A percentile compares a stretch with the other conserved stretches of the same genome.
Conservation (phyloP, 37 sponge, comb jelly and placozoan species). For the Oscarella lobularis region DNA sequence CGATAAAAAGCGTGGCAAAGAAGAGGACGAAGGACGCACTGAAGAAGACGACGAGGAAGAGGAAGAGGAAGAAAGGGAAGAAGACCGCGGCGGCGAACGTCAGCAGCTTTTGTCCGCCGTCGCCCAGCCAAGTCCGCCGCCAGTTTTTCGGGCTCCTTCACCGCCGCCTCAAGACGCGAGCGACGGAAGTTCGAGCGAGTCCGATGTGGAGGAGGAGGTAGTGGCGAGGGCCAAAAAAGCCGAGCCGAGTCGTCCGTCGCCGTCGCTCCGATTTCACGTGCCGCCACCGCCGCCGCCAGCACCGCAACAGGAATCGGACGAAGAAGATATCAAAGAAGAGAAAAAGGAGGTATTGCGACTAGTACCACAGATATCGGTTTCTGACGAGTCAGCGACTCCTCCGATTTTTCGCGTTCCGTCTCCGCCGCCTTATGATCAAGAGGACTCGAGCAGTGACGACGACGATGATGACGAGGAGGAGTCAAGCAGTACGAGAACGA, state of each 20-base stretch:
- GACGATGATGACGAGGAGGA: no score
- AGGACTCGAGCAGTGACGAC: not conserved
- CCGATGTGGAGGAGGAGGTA: not conserved
- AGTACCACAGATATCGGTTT: no score
- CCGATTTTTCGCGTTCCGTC: constrained; percentile 32
- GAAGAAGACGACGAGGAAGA: not conserved
- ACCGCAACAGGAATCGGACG: no score
- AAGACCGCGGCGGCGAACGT: not conserved
- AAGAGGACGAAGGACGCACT: not conserved
- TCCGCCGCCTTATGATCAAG: constrained; percentile 17
- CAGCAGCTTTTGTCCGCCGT: not conserved
- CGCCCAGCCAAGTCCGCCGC: not conserved
- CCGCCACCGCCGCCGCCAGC: no score
- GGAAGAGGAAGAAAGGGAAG: not conserved
- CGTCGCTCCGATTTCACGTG: no score
- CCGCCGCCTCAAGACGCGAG: not conserved
- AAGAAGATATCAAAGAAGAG: no score
- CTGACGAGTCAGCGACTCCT: not conserved
- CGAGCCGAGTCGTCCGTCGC: no score
- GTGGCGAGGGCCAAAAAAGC: no score
- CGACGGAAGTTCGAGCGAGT: not conserved
- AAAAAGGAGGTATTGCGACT: no score
- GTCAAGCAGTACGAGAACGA: no score
- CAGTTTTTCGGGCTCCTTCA: not conserved
- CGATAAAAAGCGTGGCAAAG: not conserved